phyloP scores from a whole-genome alignment of 2,113 vertebrate genomes.

The Actenoides lindsayi region DNA sequence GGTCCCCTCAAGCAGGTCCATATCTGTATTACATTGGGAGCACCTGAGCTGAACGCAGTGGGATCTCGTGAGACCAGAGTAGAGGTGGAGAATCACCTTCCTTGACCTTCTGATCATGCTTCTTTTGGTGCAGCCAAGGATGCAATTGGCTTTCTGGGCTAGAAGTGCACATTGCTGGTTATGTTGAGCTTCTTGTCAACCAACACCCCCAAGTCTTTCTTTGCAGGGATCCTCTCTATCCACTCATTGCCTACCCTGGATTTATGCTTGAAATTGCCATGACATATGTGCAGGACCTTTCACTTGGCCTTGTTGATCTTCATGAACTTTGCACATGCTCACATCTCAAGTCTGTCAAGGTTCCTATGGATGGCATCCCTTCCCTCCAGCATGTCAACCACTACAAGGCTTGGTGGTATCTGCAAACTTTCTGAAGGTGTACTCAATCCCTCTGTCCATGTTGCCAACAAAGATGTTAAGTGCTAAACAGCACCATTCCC shows the following conservation, averaged over 20 bases:
- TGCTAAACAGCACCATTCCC: not conserved
- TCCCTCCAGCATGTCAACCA: not conserved
- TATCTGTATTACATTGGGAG: not conserved
- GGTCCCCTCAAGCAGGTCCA: not conserved
- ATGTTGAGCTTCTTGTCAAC: not conserved
- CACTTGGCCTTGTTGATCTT: not conserved
- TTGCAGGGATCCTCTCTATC: not conserved
- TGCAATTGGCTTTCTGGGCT: not conserved
- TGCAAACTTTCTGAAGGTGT: not conserved
- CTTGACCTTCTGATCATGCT: not conserved
- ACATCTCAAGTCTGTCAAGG: not conserved
- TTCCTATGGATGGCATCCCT: not conserved
- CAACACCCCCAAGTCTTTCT: not conserved
- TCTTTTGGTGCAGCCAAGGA: not conserved
- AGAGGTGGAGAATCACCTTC: not conserved
- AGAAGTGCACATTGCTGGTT: not conserved
- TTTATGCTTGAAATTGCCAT: not conserved
- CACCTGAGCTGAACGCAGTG: not conserved
- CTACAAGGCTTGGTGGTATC: not conserved
- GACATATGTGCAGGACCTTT: not conserved
- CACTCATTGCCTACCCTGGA: not conserved
- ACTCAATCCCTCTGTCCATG: not conserved
- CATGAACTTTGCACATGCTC: not conserved
- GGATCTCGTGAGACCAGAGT: not conserved
- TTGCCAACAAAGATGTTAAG: not conserved